Percentiles rank a stretch among this genome's conserved stretches.
These are phyloP conservation scores for Pantherophis vulpinus DNA, from an alignment of 2,797 vertebrate genomes.

Conservation along the genomic window DNA sequence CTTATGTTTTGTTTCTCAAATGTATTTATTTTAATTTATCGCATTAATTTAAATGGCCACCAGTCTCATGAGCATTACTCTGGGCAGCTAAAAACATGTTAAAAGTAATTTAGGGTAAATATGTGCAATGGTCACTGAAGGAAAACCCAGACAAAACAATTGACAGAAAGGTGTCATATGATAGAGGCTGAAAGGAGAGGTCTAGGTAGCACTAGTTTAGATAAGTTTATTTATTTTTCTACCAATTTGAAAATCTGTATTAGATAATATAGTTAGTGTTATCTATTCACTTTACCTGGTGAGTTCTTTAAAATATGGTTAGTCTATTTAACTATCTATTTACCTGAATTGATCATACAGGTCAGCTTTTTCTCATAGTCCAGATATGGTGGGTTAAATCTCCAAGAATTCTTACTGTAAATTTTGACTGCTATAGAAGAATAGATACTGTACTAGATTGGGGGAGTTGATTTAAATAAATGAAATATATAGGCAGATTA, in stretches of 20 bases:
- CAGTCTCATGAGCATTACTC: not conserved
- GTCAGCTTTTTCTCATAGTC: not conserved
- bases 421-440: not conserved
- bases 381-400: not conserved
- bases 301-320: not conserved
- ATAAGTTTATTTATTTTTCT: not conserved
- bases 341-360: not conserved
- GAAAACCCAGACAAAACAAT: not conserved
- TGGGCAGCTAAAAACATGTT: not conserved
- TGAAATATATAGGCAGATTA: not conserved
- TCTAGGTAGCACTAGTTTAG: not conserved
- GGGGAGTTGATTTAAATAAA: not conserved
- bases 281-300: not conserved
- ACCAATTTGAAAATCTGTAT: not conserved
- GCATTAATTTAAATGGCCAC: not conserved
- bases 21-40: not conserved
- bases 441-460: not conserved
- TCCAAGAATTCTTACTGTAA: not conserved
- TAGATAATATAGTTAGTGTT: not conserved
- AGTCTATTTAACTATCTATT: not conserved
- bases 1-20: not conserved
- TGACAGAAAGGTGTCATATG: not conserved
- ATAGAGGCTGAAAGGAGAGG: not conserved
- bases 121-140: not conserved
- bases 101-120: not conserved